Conservation (phyloP, 2,113 vertebrate species). For the Neomonachus schauinslandi region DNA sequence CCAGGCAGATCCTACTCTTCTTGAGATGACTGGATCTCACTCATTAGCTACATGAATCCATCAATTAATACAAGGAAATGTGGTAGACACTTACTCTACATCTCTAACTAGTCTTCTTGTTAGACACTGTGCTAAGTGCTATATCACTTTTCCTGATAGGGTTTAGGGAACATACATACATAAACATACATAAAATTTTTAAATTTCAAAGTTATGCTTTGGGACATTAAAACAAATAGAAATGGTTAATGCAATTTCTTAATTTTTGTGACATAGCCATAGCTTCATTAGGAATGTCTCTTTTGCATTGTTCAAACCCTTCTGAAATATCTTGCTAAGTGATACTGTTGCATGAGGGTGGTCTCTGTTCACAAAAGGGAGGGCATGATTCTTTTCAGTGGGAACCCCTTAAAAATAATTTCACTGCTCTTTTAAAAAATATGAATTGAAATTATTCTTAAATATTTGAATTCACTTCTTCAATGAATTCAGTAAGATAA, state of each 20-base stretch:
- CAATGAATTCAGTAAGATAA: conserved; percentile 37
- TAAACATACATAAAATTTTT: background rate
- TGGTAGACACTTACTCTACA: background rate
- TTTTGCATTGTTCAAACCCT: background rate
- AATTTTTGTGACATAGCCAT: background rate
- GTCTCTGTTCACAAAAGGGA: background rate
- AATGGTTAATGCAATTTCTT: background rate
- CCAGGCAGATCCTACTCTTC: background rate
- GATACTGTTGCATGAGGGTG: background rate
- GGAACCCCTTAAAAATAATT: background rate
- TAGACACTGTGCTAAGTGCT: background rate
- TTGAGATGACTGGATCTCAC: background rate
- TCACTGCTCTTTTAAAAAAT: conserved; percentile 1
- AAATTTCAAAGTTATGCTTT: background rate
- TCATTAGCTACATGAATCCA: conserved; percentile 30
- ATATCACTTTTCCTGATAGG: background rate
- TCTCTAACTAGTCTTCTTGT: background rate
- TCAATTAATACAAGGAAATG: background rate
- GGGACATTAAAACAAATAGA: background rate
- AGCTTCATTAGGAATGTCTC: background rate
- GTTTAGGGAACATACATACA: background rate
- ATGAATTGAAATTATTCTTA: conserved; percentile 30
- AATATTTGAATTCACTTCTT: conserved; percentile 19
- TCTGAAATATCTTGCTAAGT: background rate
- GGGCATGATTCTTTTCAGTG: background rate